Evolutionary conservation across 1,140 invertebrate genomes (phyloP).

Genomic region (Vanessa tameamea): DNA sequence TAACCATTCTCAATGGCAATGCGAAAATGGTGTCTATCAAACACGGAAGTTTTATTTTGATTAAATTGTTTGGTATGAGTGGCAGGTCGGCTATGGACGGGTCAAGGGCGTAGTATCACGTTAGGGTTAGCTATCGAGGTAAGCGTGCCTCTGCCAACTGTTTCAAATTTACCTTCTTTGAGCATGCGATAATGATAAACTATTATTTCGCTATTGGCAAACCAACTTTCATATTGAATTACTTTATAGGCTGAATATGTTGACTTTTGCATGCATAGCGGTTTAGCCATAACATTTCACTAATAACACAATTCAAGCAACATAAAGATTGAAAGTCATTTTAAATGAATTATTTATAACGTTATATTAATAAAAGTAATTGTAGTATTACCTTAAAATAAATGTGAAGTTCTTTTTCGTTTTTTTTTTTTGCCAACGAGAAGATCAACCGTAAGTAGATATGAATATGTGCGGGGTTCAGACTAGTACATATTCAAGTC

Average conservation of each 20-base stretch:
- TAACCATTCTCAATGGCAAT: slow-evolving; percentile 19
- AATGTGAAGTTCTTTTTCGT: no score
- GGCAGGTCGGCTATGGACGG: slow-evolving; percentile 16
- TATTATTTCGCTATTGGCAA: slow-evolving; percentile 2
- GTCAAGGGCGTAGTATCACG: slow-evolving; percentile 33
- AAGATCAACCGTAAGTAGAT: no score
- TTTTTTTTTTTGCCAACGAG: no score
- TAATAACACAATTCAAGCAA: background rate
- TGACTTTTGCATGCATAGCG: background rate
- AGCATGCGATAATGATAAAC: slow-evolving; percentile 21
- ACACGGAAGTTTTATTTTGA: slow-evolving; percentile 40
- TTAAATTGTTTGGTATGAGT: slow-evolving; percentile 30
- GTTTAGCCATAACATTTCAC: no score
- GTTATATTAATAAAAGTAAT: no score
- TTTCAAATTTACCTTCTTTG: slow-evolving; percentile 15
- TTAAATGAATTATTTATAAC: no score
- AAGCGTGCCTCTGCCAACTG: slow-evolving; percentile 14
- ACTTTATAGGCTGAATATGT: background rate
- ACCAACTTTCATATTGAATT: background rate
- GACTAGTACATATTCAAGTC: slow-evolving; percentile 29
- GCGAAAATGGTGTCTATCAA: slow-evolving; percentile 24
- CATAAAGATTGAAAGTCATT: no score
- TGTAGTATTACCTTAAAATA: no score
- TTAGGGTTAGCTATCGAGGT: slow-evolving; percentile 26
- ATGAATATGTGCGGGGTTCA: no score